phyloP scores from a whole-genome alignment of 2,888 invertebrate species.

The Blastobasis lacticolella region DNA sequence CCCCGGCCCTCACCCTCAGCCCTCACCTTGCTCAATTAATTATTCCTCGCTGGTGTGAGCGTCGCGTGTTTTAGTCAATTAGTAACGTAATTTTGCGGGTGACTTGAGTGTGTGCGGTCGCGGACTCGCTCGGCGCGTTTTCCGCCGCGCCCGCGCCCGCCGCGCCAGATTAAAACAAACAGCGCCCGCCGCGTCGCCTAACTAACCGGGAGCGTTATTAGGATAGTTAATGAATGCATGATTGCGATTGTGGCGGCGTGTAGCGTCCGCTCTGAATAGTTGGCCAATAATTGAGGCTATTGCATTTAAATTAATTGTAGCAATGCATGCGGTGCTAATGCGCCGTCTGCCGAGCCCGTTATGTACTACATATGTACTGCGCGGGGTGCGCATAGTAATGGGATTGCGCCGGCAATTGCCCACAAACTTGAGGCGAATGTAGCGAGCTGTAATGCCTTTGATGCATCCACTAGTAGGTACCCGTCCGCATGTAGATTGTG shows the following conservation, averaged over 20 bases:
- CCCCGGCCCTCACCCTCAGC: constrained; percentile 31
- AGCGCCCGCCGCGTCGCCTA: background rate
- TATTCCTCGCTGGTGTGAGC: constrained; percentile 72
- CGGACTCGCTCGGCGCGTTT: constrained; percentile 46
- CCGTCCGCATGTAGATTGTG: too few species aligned
- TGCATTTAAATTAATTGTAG: constrained; percentile 66
- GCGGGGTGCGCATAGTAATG: constrained; percentile 42
- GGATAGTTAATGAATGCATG: constrained; percentile 10
- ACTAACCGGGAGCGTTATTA: constrained; percentile 5
- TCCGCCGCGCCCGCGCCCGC: constrained; percentile 47
- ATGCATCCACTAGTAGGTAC: constrained; percentile 27
- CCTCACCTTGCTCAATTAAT: constrained; percentile 60
- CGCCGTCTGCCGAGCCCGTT: constrained; percentile 27
- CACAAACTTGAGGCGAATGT: constrained; percentile 55
- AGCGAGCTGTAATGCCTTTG: constrained; percentile 52
- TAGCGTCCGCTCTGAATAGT: constrained; percentile 28
- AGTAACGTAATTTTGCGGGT: constrained; percentile 74
- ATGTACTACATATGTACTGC: constrained; percentile 35
- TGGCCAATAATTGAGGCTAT: constrained; percentile 60
- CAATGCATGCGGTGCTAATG: constrained; percentile 50
- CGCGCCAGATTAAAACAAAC: constrained; percentile 18
- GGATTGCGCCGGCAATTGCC: constrained; percentile 55
- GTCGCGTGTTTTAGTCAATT: constrained; percentile 75
- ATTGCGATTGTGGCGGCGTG: constrained; percentile 6
- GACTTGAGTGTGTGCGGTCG: constrained; percentile 68